Conservation (phyloP, 2,113 vertebrate genomes). For the Elephas maximus region DNA sequence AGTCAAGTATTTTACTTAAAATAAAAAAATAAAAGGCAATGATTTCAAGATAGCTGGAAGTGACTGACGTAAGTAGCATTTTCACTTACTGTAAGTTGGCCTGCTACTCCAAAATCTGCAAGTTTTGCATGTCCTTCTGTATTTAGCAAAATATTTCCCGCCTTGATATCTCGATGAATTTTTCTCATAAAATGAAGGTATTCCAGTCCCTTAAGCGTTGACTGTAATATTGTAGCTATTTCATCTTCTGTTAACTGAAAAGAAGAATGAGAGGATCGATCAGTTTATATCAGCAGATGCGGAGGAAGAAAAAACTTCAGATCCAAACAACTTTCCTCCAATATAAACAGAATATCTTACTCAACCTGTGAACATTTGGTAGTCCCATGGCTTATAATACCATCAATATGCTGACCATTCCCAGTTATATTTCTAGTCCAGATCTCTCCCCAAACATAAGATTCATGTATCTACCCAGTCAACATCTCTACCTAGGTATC, state of each 20-base stretch:
- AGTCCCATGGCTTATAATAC: not conserved
- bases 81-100: constrained; percentile 95
- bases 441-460: not conserved
- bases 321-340: constrained; percentile 31
- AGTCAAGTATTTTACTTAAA: not conserved
- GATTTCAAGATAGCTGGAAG: constrained; percentile 7
- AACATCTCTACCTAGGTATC: not conserved
- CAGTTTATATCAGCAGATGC: not conserved
- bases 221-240: constrained; percentile 94
- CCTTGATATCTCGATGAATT: constrained; percentile 98
- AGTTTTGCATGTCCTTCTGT: constrained; percentile 96
- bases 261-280: constrained; percentile 57
- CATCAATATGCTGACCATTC: not conserved
- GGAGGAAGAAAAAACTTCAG: not conserved
- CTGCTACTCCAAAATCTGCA: constrained; percentile 97
- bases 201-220: constrained; percentile 96
- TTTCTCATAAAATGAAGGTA: constrained; percentile 99
- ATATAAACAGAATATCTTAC: not conserved
- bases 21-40: not conserved
- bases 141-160: constrained; percentile 97
- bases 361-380: not conserved
- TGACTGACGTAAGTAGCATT: not conserved
- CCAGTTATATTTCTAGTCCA: not conserved
- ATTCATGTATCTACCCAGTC: not conserved
- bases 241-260: constrained; percentile 95